These are phyloP conservation scores for Antheraea pernyi DNA, from an alignment of 1,140 invertebrate species.

Conservation along the genomic window DNA sequence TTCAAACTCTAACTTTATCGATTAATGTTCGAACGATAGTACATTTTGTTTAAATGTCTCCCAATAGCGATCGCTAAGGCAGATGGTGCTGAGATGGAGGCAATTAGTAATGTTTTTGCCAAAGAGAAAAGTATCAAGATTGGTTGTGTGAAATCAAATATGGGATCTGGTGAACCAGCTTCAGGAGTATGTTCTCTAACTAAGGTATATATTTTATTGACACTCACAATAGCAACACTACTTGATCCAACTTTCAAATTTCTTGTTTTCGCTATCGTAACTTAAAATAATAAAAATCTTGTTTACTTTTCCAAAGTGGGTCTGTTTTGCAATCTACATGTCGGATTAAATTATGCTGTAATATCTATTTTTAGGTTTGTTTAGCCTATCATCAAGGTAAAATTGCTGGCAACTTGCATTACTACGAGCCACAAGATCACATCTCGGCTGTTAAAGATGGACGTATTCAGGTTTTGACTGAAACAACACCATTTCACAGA, in stretches of 20 bases:
- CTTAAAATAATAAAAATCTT: too few species aligned
- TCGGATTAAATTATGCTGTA: too few species aligned
- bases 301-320: too few species aligned
- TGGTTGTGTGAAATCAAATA: constrained; percentile 87
- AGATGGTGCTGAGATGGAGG: constrained; percentile 76
- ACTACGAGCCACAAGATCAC: constrained; percentile 83
- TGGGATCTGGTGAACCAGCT: constrained; percentile 86
- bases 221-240: not conserved
- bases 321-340: too few species aligned
- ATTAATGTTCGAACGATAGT: too few species aligned
- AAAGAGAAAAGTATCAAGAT: constrained; percentile 80
- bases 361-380: constrained; percentile 30
- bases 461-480: constrained; percentile 85
- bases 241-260: too few species aligned
- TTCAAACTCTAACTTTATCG: too few species aligned
- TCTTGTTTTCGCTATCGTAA: too few species aligned
- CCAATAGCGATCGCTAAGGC: constrained; percentile 87
- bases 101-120: constrained; percentile 47
- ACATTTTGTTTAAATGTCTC: too few species aligned
- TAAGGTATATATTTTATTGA: constrained; percentile 77
- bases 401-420: constrained; percentile 96
- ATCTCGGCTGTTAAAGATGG: constrained; percentile 92
- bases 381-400: constrained; percentile 89
- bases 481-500: constrained; percentile 86
- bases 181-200: constrained; percentile 81